These are phyloP conservation scores for Struthio camelus DNA, from an alignment of 2,113 vertebrate species.

Conservation along the genomic window DNA sequence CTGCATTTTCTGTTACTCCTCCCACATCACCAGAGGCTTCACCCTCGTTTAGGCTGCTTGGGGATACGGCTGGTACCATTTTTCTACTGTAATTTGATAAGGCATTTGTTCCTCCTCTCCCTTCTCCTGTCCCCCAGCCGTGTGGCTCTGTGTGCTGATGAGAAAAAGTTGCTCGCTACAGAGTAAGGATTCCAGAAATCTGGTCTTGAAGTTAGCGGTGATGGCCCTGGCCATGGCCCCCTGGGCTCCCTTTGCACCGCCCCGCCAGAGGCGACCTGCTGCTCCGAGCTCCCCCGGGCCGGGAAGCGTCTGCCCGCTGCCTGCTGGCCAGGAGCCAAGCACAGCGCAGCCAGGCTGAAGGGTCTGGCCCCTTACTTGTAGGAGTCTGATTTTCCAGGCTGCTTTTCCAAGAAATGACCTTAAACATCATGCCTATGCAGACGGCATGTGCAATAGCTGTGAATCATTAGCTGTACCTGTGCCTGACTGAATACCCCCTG, in stretches of 20 bases:
- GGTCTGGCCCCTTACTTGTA: background rate
- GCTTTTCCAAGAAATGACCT: background rate
- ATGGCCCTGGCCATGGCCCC: background rate
- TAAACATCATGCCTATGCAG: background rate
- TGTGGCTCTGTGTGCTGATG: background rate
- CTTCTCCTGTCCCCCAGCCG: background rate
- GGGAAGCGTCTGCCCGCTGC: too few species aligned
- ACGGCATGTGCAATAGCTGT: background rate
- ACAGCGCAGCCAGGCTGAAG: background rate
- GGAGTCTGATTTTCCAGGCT: background rate
- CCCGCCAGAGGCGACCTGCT: too few species aligned
- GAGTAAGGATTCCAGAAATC: background rate
- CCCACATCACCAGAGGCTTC: background rate
- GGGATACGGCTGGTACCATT: accelerated
- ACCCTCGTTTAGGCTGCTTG: background rate
- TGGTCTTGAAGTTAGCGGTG: background rate
- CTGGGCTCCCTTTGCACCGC: background rate
- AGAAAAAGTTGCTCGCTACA: too few species aligned
- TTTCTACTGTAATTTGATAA: background rate
- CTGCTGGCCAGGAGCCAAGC: background rate
- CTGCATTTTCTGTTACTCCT: background rate
- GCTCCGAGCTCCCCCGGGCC: too few species aligned
- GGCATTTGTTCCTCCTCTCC: background rate
- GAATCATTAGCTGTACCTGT: background rate
- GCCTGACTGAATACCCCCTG: accelerated